These are phyloP conservation scores for Caenorhabditis sinica DNA, from an alignment of 2,888 invertebrate genomes.

Conservation along the genomic window DNA sequence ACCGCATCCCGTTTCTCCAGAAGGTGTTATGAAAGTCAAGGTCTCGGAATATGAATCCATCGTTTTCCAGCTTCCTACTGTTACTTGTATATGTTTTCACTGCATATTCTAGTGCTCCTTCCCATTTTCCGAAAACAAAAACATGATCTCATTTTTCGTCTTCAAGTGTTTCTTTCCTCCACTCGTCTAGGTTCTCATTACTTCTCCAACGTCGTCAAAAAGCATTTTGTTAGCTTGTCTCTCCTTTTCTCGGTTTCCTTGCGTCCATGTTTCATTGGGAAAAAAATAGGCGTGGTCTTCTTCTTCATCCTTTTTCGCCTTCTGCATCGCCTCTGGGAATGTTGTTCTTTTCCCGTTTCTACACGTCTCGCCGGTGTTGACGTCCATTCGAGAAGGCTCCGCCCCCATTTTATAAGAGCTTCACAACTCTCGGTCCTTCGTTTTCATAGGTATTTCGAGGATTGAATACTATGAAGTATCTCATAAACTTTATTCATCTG, in stretches of 20 bases:
- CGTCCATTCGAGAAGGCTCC: slow-evolving; percentile 50
- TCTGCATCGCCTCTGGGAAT: slow-evolving; percentile 38
- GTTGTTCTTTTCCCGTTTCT: slow-evolving; percentile 41
- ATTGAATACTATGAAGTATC: slow-evolving; percentile 8
- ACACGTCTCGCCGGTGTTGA: slow-evolving; percentile 37
- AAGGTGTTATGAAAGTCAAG: too few species aligned
- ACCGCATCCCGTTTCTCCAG: too few species aligned
- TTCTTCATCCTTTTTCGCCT: neutral
- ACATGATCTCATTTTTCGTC: slow-evolving; percentile 47
- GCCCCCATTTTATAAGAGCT: slow-evolving; percentile 44
- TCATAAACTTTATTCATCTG: neutral
- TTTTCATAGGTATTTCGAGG: slow-evolving; percentile 18
- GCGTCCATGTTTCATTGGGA: slow-evolving; percentile 39
- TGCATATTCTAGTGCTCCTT: neutral
- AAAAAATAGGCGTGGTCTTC: slow-evolving; percentile 48
- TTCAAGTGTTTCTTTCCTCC: slow-evolving; percentile 46
- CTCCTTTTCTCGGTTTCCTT: slow-evolving; percentile 46
- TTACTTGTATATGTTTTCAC: slow-evolving; percentile 3
- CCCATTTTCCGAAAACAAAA: slow-evolving; percentile 9
- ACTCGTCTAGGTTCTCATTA: slow-evolving; percentile 54
- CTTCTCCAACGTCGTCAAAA: slow-evolving; percentile 55
- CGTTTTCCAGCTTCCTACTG: neutral
- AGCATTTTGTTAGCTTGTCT: slow-evolving; percentile 41
- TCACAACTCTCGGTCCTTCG: slow-evolving; percentile 12
- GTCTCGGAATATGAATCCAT: neutral